A percentile compares a stretch with the other conserved stretches of the same genome.
Evolutionary conservation across 2,888 invertebrate species (phyloP).

Genomic region (Disparrhopalites patrizii): DNA sequence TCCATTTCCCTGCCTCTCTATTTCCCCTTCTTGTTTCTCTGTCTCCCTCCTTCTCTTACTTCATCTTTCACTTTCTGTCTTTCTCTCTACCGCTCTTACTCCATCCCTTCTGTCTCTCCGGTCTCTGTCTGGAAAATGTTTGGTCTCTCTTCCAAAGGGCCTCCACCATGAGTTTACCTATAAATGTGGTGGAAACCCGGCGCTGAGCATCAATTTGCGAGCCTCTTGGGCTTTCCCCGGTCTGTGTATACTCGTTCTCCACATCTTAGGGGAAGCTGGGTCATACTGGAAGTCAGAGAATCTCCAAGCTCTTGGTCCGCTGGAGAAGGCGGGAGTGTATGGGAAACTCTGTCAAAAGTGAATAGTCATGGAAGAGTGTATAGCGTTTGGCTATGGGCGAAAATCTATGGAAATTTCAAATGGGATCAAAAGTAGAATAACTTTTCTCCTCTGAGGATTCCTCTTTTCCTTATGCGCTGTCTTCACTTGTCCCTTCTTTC

Average conservation of each 20-base stretch:
- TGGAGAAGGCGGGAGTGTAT: background rate
- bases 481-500: too few species aligned
- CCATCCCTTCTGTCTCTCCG: too few species aligned
- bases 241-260: background rate
- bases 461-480: too few species aligned
- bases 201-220: background rate
- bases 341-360: constrained; percentile 17
- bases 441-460: background rate
- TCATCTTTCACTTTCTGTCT: too few species aligned
- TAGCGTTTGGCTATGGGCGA: constrained; percentile 9
- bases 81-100: too few species aligned
- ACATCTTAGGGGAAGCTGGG: background rate
- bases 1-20: too few species aligned
- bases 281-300: background rate
- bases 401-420: constrained; percentile 22
- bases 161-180: background rate
- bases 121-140: too few species aligned
- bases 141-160: too few species aligned
- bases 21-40: too few species aligned
- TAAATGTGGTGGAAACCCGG: background rate
- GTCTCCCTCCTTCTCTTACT: too few species aligned
- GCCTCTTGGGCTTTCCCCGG: background rate
- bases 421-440: constrained; percentile 9
- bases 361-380: background rate
- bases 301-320: background rate